These are phyloP conservation scores for Pterocles burchelli DNA, from an alignment of 2,113 vertebrate genomes.

Conservation along the genomic window DNA sequence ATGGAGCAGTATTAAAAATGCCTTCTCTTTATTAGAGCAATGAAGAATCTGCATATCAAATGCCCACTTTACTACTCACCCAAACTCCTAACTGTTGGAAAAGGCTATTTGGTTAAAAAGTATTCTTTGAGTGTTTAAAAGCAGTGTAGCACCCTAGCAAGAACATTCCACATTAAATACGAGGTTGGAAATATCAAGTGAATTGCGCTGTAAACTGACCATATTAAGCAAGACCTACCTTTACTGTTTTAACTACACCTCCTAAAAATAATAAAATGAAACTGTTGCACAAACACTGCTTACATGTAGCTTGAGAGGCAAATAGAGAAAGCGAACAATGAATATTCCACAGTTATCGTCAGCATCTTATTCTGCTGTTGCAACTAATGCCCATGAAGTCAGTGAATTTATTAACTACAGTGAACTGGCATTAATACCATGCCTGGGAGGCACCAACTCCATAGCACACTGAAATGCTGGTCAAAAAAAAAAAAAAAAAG, in stretches of 20 bases:
- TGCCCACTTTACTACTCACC: neutral
- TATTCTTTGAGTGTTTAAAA: conserved; percentile 3
- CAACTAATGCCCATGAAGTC: neutral
- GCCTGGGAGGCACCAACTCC: neutral
- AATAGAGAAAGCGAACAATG: neutral
- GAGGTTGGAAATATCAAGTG: neutral
- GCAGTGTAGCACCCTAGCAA: neutral
- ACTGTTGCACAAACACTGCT: neutral
- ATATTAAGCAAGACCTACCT: neutral
- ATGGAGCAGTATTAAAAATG: conserved; percentile 19
- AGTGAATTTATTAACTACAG: neutral
- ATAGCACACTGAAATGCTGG: neutral
- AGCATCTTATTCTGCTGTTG: neutral
- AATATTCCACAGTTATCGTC: neutral
- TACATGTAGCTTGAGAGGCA: neutral
- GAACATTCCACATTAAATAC: neutral
- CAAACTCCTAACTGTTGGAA: neutral
- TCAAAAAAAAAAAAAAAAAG: neutral
- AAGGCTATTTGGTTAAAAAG: neutral
- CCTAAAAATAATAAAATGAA: neutral
- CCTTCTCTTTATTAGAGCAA: conserved; percentile 14
- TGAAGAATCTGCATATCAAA: conserved; percentile 45
- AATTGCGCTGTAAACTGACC: neutral
- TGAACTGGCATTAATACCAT: neutral
- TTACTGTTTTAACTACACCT: neutral